Evolutionary conservation across 2,888 invertebrate species (phyloP), one percentile per base, ranked within the genome.

Genomic region (Tetragonisca angustula): DNA sequence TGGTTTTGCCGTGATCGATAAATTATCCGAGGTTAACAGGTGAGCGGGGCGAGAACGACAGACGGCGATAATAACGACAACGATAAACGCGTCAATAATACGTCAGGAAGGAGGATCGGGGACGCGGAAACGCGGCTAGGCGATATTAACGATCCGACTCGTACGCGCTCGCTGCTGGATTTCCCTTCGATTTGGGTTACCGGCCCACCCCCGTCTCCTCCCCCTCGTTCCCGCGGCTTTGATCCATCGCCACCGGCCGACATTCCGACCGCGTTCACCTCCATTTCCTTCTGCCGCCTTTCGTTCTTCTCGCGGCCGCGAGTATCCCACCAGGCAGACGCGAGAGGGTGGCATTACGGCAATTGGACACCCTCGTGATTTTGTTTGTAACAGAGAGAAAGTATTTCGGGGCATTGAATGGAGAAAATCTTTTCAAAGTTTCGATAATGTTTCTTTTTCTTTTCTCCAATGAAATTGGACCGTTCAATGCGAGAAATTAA

Each of bases 1-100:
- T 73, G 71, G 81, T 86, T 86, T 71, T 81, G 43, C 52, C 73
- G 68, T 70, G 73, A 43, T 86, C 90, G 87, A 89, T 89, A 86
- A 89, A 90, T 90, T 88, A 81, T 86, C 83, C 89, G 88, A 75
- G 90, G 87, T 89, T 89, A 89, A 89, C 88, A 89, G 87, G 90
- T 90, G 90, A 87, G 72, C 84, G 86, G 76, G 84, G 86, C 77
- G 84, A 69, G 84, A 69, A 83, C 86, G 87, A 83, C 84, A 78
- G 77, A 71, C 86, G 83, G 72, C 76, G 89, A 87, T 89, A 89
- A 89, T 87, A 84, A 86, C 81, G 89, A 65, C 76, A 79, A 78
- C 86, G 87, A 89, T 89, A 89, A 87, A 89, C 83, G 84, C 89
- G 88, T 87, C 86, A 85, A 87, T 89, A 86, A 85, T 82, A 74